These are phyloP conservation scores for Drosophila sucinea DNA, from an alignment of 1,140 invertebrate species.

Conservation along the genomic window DNA sequence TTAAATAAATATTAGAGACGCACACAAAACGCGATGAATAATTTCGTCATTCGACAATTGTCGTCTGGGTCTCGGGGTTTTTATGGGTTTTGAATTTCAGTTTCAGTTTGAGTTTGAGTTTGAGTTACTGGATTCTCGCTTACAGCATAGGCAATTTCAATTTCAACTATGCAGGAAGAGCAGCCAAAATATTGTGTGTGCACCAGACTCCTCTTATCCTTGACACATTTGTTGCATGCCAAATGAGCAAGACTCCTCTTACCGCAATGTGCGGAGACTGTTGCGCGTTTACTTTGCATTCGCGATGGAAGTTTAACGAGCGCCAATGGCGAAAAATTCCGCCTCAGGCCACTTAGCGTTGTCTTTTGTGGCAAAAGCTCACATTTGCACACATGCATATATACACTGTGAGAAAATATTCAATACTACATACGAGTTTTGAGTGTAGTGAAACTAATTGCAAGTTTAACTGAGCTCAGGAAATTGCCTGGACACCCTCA, in stretches of 20 bases:
- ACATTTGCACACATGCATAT: conserved; percentile 12
- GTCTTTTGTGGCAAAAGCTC: conserved; percentile 61
- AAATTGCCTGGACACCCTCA: no score
- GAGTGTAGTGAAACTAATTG: no score
- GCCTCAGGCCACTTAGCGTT: conserved; percentile 71
- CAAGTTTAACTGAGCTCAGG: no score
- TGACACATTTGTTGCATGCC: conserved; percentile 71
- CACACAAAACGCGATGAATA: conserved; percentile 59
- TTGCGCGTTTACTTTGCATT: conserved; percentile 65
- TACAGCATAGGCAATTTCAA: conserved; percentile 58
- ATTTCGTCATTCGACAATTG: conserved; percentile 40
- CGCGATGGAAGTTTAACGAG: conserved; percentile 75
- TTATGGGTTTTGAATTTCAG: no score
- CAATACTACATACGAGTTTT: no score
- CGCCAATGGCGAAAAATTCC: conserved; percentile 70
- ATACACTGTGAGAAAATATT: not conserved
- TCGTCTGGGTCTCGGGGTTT: conserved; percentile 47
- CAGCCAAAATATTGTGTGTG: conserved; percentile 5
- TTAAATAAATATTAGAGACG: conserved; percentile 74
- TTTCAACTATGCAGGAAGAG: conserved; percentile 41
- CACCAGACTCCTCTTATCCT: conserved; percentile 54
- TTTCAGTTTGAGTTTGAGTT: not conserved
- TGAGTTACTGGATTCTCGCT: not conserved
- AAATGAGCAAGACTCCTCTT: conserved; percentile 45
- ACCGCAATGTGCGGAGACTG: conserved; percentile 64